phyloP scores from a whole-genome alignment of 1,140 invertebrate species.

The Cherax quadricarinatus region DNA sequence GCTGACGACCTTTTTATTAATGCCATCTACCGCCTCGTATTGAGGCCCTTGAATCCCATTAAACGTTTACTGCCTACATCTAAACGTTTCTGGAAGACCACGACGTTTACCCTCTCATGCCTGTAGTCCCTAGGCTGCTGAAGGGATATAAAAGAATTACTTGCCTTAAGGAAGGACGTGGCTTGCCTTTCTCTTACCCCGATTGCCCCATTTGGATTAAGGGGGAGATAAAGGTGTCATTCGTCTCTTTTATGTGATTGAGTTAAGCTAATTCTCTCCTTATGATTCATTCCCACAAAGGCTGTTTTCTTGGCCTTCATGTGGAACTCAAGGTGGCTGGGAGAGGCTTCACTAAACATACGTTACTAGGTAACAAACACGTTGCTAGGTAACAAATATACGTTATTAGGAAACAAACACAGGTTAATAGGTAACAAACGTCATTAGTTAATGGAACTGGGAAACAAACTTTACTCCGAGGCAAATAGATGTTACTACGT shows the following conservation, averaged over 20 bases:
- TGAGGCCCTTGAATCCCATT: neutral
- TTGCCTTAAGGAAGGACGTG: neutral
- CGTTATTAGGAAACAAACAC: too few relatives aligned
- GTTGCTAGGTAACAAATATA: too few relatives aligned
- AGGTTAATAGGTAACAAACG: too few relatives aligned
- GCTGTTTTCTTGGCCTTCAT: neutral
- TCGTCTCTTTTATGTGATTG: conserved; percentile 12
- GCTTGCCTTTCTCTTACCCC: neutral
- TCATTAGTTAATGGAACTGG: too few relatives aligned
- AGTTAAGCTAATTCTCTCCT: conserved; percentile 6
- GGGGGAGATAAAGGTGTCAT: conserved; percentile 13
- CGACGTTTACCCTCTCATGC: neutral
- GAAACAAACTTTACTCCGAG: too few relatives aligned
- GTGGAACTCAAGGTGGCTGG: neutral
- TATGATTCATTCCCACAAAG: neutral
- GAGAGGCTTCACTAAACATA: neutral
- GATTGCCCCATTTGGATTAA: neutral
- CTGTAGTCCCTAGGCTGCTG: neutral
- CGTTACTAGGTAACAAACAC: neutral
- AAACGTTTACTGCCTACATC: neutral
- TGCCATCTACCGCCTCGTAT: conserved; percentile 3
- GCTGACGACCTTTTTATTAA: conserved; percentile 14
- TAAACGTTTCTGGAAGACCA: neutral
- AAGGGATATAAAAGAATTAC: neutral
- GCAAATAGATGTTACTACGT: too few relatives aligned